phyloP scores from a whole-genome alignment of 2,113 vertebrate species.

The Lates calcarifer region DNA sequence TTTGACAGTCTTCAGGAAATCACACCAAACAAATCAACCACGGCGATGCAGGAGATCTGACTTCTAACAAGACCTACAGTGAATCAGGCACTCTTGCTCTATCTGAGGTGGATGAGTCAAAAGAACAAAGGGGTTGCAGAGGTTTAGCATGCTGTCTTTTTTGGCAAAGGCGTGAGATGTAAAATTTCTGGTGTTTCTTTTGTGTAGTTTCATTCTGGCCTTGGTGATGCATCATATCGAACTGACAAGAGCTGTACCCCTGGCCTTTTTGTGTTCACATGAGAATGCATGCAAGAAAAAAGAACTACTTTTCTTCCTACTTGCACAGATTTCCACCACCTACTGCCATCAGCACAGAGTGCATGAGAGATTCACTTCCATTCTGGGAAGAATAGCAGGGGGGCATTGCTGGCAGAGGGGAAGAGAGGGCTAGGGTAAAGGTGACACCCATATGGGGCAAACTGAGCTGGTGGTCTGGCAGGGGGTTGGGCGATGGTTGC shows the following conservation, averaged over 20 bases:
- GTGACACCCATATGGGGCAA: slow-evolving; percentile 72
- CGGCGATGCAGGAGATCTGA: slow-evolving; percentile 76
- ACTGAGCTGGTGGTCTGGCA: slow-evolving; percentile 58
- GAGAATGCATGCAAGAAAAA: slow-evolving; percentile 53
- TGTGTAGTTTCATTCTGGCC: slow-evolving; percentile 71
- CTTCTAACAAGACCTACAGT: slow-evolving; percentile 72
- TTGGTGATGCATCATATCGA: slow-evolving; percentile 73
- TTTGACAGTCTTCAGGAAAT: slow-evolving; percentile 84
- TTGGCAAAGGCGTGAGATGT: slow-evolving; percentile 79
- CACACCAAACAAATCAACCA: slow-evolving; percentile 79
- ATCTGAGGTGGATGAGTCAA: slow-evolving; percentile 78
- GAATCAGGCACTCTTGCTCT: slow-evolving; percentile 74
- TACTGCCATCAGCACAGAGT: slow-evolving; percentile 62
- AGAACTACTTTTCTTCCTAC: slow-evolving; percentile 65
- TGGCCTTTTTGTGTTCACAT: slow-evolving; percentile 68
- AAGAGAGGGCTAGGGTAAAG: slow-evolving; percentile 48
- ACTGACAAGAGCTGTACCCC: slow-evolving; percentile 77
- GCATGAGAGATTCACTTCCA: slow-evolving; percentile 63
- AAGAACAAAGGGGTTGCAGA: slow-evolving; percentile 78
- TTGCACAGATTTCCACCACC: slow-evolving; percentile 65
- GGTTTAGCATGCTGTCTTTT: slow-evolving; percentile 78
- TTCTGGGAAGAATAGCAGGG: slow-evolving; percentile 62
- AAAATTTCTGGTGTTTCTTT: slow-evolving; percentile 71
- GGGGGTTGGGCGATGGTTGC: slow-evolving; percentile 49
- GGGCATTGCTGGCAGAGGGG: slow-evolving; percentile 40